Percentiles rank a stretch among this genome's conserved stretches.
These are phyloP conservation scores for Amblyopsis hoosieri DNA, from an alignment of 2,797 vertebrate species.

Conservation along the genomic window DNA sequence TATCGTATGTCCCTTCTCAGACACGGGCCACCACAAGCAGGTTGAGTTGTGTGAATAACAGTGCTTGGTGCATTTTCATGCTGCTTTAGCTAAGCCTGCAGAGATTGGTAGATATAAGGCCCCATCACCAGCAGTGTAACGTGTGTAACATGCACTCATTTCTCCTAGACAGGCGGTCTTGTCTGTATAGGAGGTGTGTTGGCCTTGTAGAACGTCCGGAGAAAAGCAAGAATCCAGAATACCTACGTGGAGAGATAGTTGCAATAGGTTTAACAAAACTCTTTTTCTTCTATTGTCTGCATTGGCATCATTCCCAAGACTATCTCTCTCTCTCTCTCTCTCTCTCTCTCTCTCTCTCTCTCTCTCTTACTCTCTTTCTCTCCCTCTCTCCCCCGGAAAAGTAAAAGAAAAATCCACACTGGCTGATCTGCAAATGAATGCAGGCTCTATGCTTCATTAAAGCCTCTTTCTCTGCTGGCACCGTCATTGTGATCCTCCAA, in stretches of 20 bases:
- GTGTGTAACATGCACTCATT: constrained; percentile 64
- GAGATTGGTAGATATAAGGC: constrained; percentile 61
- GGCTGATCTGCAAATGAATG: constrained; percentile 99
- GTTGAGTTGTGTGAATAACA: constrained; percentile 34
- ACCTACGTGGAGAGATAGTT: constrained; percentile 21
- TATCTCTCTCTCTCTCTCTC: neutral
- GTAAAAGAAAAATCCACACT: constrained; percentile 66
- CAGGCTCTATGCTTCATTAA: constrained; percentile 99
- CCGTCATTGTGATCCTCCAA: constrained; percentile 99
- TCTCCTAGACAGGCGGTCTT: constrained; percentile 61
- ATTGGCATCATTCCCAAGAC: constrained; percentile 48
- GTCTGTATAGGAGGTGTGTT: neutral
- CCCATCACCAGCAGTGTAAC: constrained; percentile 70
- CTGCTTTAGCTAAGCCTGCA: constrained; percentile 31
- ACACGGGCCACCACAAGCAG: constrained; percentile 37
- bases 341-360: neutral
- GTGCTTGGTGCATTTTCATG: constrained; percentile 49
- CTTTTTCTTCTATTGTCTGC: neutral
- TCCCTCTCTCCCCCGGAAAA: constrained; percentile 33
- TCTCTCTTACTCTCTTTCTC: neutral
- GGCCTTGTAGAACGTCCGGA: no score
- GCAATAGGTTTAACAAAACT: constrained; percentile 17
- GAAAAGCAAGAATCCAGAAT: neutral
- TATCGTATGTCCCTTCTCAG: no score
- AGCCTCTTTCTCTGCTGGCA: constrained; percentile 98